Evolutionary conservation across 2,113 vertebrate species (phyloP).

Genomic region (Muscicapa adusta): DNA sequence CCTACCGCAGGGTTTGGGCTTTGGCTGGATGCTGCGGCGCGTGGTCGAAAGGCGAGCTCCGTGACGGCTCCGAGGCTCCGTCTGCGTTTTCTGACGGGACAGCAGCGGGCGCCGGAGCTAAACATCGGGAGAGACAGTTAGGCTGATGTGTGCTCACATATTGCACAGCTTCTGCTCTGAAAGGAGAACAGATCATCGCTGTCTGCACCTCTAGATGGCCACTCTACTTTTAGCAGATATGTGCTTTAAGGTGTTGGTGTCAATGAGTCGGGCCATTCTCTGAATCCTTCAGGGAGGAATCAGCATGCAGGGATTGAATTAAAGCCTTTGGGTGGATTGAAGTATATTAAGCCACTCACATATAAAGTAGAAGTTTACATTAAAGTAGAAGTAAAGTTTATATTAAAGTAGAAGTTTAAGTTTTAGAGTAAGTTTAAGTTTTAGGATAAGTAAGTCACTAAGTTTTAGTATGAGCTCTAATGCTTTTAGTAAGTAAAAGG

Average conservation of each 20-base stretch:
- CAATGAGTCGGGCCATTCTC: no score
- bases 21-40: constrained; percentile 93
- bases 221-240: neutral
- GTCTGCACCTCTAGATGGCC: neutral
- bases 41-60: constrained; percentile 93
- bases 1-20: constrained; percentile 87
- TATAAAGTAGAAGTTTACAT: no score
- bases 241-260: neutral
- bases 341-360: no score
- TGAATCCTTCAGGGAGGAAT: no score
- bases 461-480: no score
- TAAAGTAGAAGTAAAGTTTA: no score
- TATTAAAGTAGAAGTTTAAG: no score
- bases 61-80: constrained; percentile 81
- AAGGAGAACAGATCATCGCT: neutral
- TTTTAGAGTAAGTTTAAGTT: no score
- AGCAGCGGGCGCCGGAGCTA: constrained; percentile 92
- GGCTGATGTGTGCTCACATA: neutral
- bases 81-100: constrained; percentile 89
- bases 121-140: constrained; percentile 7
- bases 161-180: neutral
- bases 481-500: no score
- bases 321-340: no score
- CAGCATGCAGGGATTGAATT: no score
- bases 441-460: no score